Evolutionary conservation across 2,888 invertebrate species (phyloP).

Genomic region (Yponomeuta evonymella): DNA sequence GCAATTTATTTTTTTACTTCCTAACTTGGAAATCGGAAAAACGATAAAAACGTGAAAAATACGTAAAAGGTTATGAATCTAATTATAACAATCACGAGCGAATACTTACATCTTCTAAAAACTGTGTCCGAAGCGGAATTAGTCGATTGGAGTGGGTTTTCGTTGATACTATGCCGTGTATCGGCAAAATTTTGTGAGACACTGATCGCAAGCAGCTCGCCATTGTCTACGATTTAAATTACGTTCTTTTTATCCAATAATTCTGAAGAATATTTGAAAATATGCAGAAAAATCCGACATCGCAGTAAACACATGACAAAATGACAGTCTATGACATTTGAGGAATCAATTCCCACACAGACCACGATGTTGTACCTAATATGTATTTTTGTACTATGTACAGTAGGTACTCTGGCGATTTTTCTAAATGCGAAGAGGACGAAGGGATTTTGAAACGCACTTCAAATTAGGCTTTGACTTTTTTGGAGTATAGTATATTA

Average conservation of each 20-base stretch:
- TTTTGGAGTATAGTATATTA: no score
- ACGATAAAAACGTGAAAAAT: no score
- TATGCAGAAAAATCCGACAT: constrained; percentile 43
- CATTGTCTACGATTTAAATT: constrained; percentile 45
- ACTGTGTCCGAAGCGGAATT: constrained; percentile 62
- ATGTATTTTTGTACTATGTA: no score
- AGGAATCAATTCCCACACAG: not conserved
- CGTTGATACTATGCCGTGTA: constrained; percentile 70
- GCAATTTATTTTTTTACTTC: no score
- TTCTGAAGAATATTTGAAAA: constrained; percentile 39
- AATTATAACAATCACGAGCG: constrained; percentile 7
- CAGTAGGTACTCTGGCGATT: no score
- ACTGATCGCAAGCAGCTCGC: constrained; percentile 75
- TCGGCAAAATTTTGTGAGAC: constrained; percentile 72
- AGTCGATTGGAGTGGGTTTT: constrained; percentile 71
- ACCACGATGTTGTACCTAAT: no score
- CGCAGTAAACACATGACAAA: constrained; percentile 39
- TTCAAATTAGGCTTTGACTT: no score
- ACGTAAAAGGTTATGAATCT: no score
- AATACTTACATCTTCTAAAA: constrained; percentile 73
- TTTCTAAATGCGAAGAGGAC: no score
- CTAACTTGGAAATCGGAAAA: no score
- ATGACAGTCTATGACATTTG: not conserved
- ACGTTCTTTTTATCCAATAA: constrained; percentile 2
- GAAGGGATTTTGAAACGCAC: no score